These are phyloP conservation scores for Antheraea pernyi DNA, from an alignment of 1,140 invertebrate species.

Conservation along the genomic window DNA sequence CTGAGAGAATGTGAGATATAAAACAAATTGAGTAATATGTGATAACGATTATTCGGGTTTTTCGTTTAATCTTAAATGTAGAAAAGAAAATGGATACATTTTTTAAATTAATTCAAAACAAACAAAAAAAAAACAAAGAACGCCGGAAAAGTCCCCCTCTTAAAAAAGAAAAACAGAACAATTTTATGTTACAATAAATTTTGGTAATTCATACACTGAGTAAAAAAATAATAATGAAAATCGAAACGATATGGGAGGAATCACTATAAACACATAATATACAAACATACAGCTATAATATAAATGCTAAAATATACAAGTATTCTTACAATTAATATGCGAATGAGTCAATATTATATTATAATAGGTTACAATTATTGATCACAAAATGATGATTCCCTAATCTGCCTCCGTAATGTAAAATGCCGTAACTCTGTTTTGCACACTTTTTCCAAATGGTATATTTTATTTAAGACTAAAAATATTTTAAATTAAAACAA, in stretches of 20 bases:
- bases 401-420: not conserved
- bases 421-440: not conserved
- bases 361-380: not conserved
- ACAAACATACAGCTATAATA: not conserved
- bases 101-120: too few relatives aligned
- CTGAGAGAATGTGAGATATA: too few relatives aligned
- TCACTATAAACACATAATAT: not conserved
- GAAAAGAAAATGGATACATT: too few relatives aligned
- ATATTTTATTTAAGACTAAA: too few relatives aligned
- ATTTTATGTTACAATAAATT: not conserved
- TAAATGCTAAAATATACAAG: constrained; percentile 11
- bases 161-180: not conserved
- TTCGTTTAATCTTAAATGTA: too few relatives aligned
- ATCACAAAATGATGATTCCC: not conserved
- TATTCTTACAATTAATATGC: constrained; percentile 4
- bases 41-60: not conserved
- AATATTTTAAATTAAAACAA: too few relatives aligned
- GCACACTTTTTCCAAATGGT: not conserved
- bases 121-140: too few relatives aligned
- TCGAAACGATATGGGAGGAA: not conserved
- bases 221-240: not conserved
- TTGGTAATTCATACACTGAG: not conserved
- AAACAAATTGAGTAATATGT: constrained; percentile 7
- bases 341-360: not conserved
- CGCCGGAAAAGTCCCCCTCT: not conserved